These are phyloP conservation scores for Xerus inauris DNA, from an alignment of 2,113 vertebrate species.

Conservation along the genomic window DNA sequence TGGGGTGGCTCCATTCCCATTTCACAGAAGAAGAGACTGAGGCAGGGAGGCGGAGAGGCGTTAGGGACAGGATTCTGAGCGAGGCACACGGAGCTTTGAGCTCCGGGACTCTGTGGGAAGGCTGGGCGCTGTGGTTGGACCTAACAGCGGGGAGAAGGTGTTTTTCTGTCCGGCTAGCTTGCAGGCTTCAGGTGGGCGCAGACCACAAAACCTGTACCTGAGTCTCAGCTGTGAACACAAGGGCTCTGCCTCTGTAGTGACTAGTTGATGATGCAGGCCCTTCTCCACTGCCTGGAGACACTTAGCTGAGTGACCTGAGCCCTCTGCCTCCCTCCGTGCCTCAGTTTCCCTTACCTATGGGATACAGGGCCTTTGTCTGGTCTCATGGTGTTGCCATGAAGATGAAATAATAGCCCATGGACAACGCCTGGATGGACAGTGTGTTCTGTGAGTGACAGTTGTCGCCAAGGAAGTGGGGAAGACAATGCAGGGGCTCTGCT, in stretches of 20 bases:
- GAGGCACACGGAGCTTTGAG: neutral
- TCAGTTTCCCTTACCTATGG: neutral
- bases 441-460: neutral
- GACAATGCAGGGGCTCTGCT: neutral
- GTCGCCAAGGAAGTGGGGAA: too few relatives aligned
- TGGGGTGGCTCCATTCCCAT: neutral
- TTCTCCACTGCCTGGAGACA: neutral
- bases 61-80: neutral
- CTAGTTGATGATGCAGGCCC: rapidly evolving
- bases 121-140: neutral
- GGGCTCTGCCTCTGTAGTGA: rapidly evolving
- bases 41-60: neutral
- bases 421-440: neutral
- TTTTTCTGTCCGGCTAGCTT: neutral
- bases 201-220: neutral
- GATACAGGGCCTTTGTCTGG: neutral
- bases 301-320: neutral
- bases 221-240: neutral
- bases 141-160: neutral
- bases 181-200: neutral
- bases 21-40: neutral
- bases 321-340: neutral
- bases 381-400: too few relatives aligned
- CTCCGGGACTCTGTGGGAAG: neutral
- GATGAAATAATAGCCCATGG: neutral